These are phyloP conservation scores for Sardina pilchardus DNA, from an alignment of 2,113 vertebrate genomes.

Conservation along the genomic window DNA sequence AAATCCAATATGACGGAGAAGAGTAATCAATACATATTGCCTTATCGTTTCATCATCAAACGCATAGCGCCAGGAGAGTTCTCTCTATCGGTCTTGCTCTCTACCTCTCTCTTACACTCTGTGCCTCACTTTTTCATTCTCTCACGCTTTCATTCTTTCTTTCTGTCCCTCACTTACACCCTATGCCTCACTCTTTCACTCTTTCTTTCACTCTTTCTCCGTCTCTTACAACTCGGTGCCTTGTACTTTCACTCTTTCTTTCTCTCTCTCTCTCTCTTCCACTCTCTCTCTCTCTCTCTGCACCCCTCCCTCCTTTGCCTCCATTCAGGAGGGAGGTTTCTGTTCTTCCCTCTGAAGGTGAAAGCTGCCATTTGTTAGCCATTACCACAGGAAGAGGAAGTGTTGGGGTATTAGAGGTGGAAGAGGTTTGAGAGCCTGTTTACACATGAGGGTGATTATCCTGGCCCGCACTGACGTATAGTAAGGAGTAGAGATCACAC, in stretches of 20 bases:
- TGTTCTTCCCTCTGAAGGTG: background rate
- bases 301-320: background rate
- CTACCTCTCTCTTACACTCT: background rate
- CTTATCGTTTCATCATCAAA: background rate
- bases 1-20: background rate
- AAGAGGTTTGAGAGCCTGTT: background rate
- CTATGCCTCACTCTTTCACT: background rate
- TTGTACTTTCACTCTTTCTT: background rate
- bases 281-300: background rate
- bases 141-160: background rate
- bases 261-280: background rate
- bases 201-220: background rate
- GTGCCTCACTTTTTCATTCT: background rate
- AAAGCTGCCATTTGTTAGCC: background rate
- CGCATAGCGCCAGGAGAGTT: background rate
- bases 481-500: too few species aligned
- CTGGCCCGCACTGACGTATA: background rate
- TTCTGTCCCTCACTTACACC: too few species aligned
- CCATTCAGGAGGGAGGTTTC: background rate
- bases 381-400: background rate
- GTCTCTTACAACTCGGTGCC: too few species aligned
- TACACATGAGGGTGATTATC: background rate
- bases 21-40: background rate
- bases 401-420: background rate
- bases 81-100: background rate